phyloP scores from a whole-genome alignment of 2,113 vertebrate species.

The Tor tambroides region DNA sequence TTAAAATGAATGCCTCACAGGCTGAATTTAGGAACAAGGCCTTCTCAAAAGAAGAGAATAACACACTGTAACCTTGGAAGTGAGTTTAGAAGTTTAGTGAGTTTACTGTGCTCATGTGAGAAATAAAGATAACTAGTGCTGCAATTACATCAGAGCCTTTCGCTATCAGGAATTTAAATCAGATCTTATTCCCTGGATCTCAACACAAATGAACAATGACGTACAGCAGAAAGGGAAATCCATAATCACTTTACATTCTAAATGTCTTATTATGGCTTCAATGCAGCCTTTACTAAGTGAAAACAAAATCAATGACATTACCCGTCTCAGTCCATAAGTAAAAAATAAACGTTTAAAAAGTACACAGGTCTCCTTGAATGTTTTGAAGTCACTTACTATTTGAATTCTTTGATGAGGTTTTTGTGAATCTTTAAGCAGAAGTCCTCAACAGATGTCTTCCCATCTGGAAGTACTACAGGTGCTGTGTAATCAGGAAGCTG shows the following conservation, averaged over 20 bases:
- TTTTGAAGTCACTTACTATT: constrained; percentile 87
- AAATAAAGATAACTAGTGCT: constrained; percentile 12
- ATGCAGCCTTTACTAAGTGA: neutral
- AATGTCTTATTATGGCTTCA: neutral
- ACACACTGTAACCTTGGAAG: constrained; percentile 1
- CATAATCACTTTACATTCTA: neutral
- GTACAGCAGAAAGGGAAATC: neutral
- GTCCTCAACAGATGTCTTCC: constrained; percentile 89
- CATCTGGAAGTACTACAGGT: constrained; percentile 91
- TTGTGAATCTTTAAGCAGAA: constrained; percentile 99
- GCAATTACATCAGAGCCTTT: neutral
- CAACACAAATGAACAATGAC: neutral
- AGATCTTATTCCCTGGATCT: neutral
- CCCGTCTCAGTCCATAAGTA: neutral
- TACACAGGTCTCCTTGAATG: neutral
- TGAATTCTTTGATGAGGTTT: constrained; percentile 97
- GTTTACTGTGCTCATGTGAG: neutral
- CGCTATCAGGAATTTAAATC: neutral
- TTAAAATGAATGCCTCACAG: neutral
- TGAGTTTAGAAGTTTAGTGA: neutral
- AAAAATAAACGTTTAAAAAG: neutral
- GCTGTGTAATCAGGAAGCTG: constrained; percentile 96
- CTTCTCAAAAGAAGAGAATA: neutral
- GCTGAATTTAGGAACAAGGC: neutral
- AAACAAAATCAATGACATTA: neutral